A percentile compares a stretch with the other conserved stretches of the same genome.
Evolutionary conservation across 2,888 invertebrate species (phyloP).

Genomic region (Ctenicera cuprea): DNA sequence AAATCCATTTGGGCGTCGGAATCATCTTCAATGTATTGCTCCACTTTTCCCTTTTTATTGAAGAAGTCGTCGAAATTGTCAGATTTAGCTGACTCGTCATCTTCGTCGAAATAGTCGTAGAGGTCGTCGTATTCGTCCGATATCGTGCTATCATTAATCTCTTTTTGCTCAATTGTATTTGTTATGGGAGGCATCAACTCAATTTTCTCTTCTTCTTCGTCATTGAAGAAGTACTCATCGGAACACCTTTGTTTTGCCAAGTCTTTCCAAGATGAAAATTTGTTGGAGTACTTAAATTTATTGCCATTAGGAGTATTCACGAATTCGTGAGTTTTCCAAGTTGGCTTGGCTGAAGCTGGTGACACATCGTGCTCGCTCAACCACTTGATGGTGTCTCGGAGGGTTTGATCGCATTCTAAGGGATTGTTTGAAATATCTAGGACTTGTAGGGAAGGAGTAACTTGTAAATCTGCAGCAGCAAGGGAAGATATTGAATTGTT

Average conservation of each 20-base stretch:
- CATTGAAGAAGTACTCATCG: slow-evolving; percentile 54
- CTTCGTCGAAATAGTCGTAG: slow-evolving; percentile 67
- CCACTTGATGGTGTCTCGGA: slow-evolving; percentile 81
- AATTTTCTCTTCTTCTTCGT: slow-evolving; percentile 55
- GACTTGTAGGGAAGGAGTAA: slow-evolving; percentile 76
- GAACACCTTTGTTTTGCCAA: slow-evolving; percentile 65
- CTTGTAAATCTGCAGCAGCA: slow-evolving; percentile 76
- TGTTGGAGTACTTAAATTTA: slow-evolving; percentile 42
- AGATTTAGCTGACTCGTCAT: slow-evolving; percentile 68
- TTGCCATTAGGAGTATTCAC: slow-evolving; percentile 40
- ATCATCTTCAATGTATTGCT: slow-evolving; percentile 28
- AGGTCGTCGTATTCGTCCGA: slow-evolving; percentile 64
- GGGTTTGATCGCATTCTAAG: slow-evolving; percentile 80
- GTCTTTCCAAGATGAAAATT: slow-evolving; percentile 34
- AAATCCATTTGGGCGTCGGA: slow-evolving; percentile 33
- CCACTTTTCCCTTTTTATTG: slow-evolving; percentile 45
- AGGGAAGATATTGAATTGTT: slow-evolving; percentile 77
- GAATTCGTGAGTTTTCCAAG: slow-evolving; percentile 50
- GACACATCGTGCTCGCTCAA: slow-evolving; percentile 77
- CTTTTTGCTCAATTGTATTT: not conserved
- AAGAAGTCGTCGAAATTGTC: slow-evolving; percentile 50
- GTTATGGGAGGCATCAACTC: not conserved
- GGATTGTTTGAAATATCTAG: slow-evolving; percentile 81
- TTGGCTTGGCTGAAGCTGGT: slow-evolving; percentile 69
- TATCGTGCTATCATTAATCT: slow-evolving; percentile 8